Evolutionary conservation across 2,797 vertebrate genomes (phyloP), one percentile per base, ranked within the genome.

Genomic region (Chloroceryle inda): DNA sequence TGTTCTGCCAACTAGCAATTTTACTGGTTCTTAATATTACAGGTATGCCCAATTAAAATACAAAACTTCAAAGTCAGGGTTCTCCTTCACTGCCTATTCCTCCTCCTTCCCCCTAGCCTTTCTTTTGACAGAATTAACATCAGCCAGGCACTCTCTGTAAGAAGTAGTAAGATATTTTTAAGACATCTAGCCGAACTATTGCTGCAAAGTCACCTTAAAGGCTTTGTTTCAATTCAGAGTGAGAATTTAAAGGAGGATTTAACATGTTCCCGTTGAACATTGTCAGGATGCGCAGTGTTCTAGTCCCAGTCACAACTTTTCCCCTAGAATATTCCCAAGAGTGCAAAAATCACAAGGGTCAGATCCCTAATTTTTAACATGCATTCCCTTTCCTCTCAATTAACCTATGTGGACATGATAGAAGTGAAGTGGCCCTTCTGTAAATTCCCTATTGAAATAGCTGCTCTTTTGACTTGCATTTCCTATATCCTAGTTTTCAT

Each of bases 91-190:
- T 33, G 11, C 24, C 29, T 14, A 6, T 40, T 42, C n/a, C 6
- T 47, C 13, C 6, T 47, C 13, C 26, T 19, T 13, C 8, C 5
- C 5, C 18, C 9, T 4, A 0, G 20, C 14, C 33, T 26, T n/a
- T 35, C 38, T 17, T 42, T 26, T 49, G 15, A 27, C 35, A 64
- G 22, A 33, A 38, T 35, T 69, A 44, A 59, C 18, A 69, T n/a
- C n/a, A 75, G 22, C 16, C 16, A 47, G 13, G 20, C 8, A 31
- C 20, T 58, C 45, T 66, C 37, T 18, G 9, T 13, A 49, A 74
- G n/a, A 44, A 77, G 49, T 22, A 23, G 22, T 13, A 55, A 31
- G 21, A 19, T 52, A 59, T 31, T 84, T 73, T 77, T 33, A 24
- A 73, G 85, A 85, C 7, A 69, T 14, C 55, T 55, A 50, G 31